phyloP scores from a whole-genome alignment of 64 coral and sea anemone species.

The Hydrozoanthus tunicans region DNA sequence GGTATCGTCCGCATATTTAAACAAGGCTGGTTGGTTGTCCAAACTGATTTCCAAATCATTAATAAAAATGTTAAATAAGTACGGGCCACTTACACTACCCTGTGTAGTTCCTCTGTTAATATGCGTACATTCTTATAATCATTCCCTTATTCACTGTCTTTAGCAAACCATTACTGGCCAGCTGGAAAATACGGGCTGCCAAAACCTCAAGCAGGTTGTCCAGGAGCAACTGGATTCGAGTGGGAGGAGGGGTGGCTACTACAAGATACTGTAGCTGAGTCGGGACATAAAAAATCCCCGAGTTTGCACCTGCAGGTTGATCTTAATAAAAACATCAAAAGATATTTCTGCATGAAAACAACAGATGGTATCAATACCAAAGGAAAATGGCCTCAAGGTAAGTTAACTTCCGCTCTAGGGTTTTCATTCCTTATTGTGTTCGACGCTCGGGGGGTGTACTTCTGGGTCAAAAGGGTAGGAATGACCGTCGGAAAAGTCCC shows the following conservation, averaged over 20 bases:
- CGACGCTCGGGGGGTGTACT: too few relatives aligned
- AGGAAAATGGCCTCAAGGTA: slow-evolving; percentile 25
- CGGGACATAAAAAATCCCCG: not conserved
- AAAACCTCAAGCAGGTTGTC: slow-evolving; percentile 11
- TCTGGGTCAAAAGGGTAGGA: too few relatives aligned
- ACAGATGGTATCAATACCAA: not conserved
- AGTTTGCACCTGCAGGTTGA: slow-evolving; percentile 19
- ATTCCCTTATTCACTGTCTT: not conserved
- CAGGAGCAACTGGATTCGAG: slow-evolving; percentile 12
- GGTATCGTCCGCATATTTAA: too few relatives aligned
- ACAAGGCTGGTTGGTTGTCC: too few relatives aligned
- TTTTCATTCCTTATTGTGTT: not conserved
- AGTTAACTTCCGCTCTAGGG: not conserved
- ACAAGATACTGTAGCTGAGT: slow-evolving; percentile 23
- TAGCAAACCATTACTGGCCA: slow-evolving; percentile 32
- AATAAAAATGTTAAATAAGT: too few relatives aligned
- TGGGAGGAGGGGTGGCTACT: slow-evolving; percentile 28
- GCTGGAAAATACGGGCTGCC: slow-evolving; percentile 28
- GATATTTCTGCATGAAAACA: slow-evolving; percentile 55
- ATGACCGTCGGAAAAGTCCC: too few relatives aligned
- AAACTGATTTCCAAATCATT: too few relatives aligned
- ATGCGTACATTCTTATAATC: not conserved
- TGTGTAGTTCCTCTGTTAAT: too few relatives aligned
- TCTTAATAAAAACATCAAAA: slow-evolving; percentile 40
- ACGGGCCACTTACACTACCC: too few relatives aligned